A percentile compares a stretch with the other conserved stretches of the same genome.
These are phyloP conservation scores for Equus przewalskii DNA, from an alignment of 2,113 vertebrate genomes.

Conservation along the genomic window DNA sequence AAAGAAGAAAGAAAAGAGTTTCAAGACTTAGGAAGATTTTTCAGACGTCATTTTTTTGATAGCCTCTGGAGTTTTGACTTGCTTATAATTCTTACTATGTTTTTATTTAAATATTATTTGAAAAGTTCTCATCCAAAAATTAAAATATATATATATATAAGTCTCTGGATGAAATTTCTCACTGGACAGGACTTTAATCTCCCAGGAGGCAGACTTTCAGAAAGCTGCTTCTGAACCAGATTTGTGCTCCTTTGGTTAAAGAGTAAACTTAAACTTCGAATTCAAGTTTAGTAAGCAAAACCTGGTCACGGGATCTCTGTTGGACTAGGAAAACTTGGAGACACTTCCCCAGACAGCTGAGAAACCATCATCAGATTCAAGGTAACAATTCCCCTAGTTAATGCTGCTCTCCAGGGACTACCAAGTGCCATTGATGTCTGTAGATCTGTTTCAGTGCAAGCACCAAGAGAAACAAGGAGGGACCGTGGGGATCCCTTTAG, in stretches of 20 bases:
- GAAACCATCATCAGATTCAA: background rate
- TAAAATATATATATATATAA: background rate
- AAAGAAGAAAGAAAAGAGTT: background rate
- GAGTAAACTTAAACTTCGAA: background rate
- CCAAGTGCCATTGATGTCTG: background rate
- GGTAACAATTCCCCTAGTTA: background rate
- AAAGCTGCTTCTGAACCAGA: background rate
- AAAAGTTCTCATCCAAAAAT: background rate
- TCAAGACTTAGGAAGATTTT: background rate
- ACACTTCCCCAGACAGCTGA: background rate
- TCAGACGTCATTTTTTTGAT: background rate
- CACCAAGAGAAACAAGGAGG: background rate
- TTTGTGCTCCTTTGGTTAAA: background rate
- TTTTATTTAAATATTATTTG: background rate
- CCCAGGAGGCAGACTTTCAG: background rate
- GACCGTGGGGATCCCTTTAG: background rate
- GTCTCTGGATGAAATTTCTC: background rate
- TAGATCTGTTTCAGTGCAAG: background rate
- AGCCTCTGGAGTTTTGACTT: background rate
- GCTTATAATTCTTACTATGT: background rate
- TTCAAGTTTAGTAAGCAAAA: conserved; percentile 35
- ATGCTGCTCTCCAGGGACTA: background rate
- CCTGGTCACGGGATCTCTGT: background rate
- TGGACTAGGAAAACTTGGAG: background rate
- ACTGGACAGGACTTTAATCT: background rate